These are phyloP conservation scores for Bugula neritina DNA, from an alignment of 2,888 invertebrate genomes.

Conservation along the genomic window DNA sequence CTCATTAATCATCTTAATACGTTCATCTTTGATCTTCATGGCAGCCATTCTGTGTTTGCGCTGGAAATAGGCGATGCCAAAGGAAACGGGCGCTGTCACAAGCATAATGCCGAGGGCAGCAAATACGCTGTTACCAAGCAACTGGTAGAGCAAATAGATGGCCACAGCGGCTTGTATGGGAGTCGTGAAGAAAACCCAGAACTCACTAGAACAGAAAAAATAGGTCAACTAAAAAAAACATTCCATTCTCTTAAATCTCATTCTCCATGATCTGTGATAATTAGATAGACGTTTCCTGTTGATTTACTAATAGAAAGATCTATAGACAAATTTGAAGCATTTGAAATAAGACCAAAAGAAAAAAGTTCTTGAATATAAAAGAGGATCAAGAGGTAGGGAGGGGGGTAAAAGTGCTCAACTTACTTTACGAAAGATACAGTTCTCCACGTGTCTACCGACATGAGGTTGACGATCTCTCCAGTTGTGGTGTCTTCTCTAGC, in stretches of 20 bases:
- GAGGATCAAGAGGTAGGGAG: too few relatives aligned
- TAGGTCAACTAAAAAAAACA: too few relatives aligned
- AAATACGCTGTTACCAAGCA: slow-evolving; percentile 68
- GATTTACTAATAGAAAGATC: too few relatives aligned
- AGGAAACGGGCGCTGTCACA: slow-evolving; percentile 69
- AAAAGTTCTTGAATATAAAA: too few relatives aligned
- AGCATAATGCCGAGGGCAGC: slow-evolving; percentile 86
- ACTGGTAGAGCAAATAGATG: slow-evolving; percentile 47
- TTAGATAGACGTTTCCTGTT: too few relatives aligned
- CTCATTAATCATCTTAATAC: slow-evolving; percentile 50
- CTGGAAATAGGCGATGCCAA: slow-evolving; percentile 63
- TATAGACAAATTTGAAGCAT: too few relatives aligned
- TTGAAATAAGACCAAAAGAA: too few relatives aligned
- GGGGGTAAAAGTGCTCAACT: too few relatives aligned
- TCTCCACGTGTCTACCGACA: slow-evolving; percentile 52
- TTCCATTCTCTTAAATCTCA: too few relatives aligned
- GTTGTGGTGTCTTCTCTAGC: slow-evolving; percentile 43
- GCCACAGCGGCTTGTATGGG: slow-evolving; percentile 40
- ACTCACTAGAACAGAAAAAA: not conserved
- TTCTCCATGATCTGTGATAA: too few relatives aligned
- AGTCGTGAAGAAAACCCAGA: slow-evolving; percentile 30
- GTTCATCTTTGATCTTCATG: slow-evolving; percentile 43
- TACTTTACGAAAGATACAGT: not conserved
- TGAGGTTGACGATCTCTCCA: slow-evolving; percentile 52
- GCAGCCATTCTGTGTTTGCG: slow-evolving; percentile 36